Evolutionary conservation across 2,113 vertebrate species (phyloP).

Genomic region (Spermophilus dauricus): DNA sequence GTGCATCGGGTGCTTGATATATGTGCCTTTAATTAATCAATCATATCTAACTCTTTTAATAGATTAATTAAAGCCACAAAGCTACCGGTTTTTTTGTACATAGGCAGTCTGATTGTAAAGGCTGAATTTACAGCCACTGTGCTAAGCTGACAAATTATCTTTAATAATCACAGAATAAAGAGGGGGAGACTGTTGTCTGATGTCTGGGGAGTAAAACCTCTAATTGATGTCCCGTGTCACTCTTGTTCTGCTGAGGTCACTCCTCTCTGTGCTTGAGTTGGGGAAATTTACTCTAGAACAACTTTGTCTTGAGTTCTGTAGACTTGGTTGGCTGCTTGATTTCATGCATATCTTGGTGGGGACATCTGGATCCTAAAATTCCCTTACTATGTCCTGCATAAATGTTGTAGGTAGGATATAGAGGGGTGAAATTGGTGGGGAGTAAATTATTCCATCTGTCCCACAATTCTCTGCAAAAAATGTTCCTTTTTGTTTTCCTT

Average conservation of each 20-base stretch:
- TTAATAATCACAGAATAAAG: neutral
- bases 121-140: neutral
- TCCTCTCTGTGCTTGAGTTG: no score
- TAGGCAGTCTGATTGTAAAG: slow-evolving; percentile 40
- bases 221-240: no score
- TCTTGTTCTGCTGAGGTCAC: no score
- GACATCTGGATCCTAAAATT: neutral
- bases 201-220: no score
- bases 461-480: neutral
- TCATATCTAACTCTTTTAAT: slow-evolving; percentile 33
- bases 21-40: slow-evolving; percentile 46
- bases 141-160: neutral
- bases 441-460: slow-evolving; percentile 5
- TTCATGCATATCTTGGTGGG: no score
- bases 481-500: neutral
- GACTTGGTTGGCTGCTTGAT: no score
- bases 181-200: no score
- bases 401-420: neutral
- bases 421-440: neutral
- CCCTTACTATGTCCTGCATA: neutral
- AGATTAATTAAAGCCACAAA: slow-evolving; percentile 44
- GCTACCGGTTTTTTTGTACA: slow-evolving; percentile 2
- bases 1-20: neutral
- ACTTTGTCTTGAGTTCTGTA: no score
- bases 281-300: no score